A percentile compares a stretch with the other conserved stretches of the same genome.
These are phyloP conservation scores for Geotrypetes seraphini DNA, from an alignment of 2,797 vertebrate genomes.

Conservation along the genomic window DNA sequence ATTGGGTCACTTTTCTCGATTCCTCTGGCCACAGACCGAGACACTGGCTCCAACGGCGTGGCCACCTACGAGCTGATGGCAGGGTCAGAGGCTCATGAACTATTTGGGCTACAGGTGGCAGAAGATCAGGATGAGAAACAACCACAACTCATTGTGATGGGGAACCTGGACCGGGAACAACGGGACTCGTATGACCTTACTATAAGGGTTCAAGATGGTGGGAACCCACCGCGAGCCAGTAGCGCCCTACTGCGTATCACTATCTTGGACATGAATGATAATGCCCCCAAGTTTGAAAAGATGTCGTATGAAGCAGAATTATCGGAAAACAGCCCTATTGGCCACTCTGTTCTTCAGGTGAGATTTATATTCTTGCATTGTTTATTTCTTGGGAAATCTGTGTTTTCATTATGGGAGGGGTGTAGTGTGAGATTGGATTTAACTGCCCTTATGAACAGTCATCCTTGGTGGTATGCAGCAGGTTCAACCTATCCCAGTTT, in stretches of 20 bases:
- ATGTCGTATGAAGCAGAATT: constrained; percentile 78
- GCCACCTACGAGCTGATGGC: constrained; percentile 78
- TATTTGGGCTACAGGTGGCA: constrained; percentile 86
- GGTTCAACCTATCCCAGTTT: no score
- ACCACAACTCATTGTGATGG: constrained; percentile 90
- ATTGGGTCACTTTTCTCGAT: constrained; percentile 79
- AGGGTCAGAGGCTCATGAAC: constrained; percentile 69
- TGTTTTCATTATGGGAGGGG: no score
- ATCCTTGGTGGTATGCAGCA: no score
- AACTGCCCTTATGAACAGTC: no score
- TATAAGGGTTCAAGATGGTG: constrained; percentile 87
- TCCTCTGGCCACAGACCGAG: constrained; percentile 78
- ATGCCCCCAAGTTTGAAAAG: constrained; percentile 82
- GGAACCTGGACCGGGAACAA: constrained; percentile 84
- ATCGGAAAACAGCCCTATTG: constrained; percentile 82
- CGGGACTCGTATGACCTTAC: constrained; percentile 93
- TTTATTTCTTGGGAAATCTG: no score
- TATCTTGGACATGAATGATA: constrained; percentile 92
- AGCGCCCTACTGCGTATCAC: constrained; percentile 85
- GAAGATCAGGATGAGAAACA: constrained; percentile 83
- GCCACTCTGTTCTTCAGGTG: constrained; percentile 94
- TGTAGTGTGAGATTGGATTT: no score
- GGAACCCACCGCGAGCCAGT: constrained; percentile 72
- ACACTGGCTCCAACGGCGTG: constrained; percentile 78
- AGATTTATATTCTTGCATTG: constrained; percentile 16